phyloP scores from a whole-genome alignment of 2,888 invertebrate species.

The Acleris sparsana region DNA sequence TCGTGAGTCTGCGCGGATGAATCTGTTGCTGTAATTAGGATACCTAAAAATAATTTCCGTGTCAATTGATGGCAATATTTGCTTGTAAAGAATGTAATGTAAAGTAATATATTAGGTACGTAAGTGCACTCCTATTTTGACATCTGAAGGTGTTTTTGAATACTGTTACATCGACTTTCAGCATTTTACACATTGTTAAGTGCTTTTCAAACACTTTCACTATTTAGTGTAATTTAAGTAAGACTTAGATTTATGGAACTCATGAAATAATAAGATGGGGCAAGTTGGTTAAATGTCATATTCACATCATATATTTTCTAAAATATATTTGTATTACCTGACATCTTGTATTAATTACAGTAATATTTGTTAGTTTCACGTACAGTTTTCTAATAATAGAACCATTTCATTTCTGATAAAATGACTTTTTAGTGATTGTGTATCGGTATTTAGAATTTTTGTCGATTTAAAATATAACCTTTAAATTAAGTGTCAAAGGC shows the following conservation, averaged over 20 bases:
- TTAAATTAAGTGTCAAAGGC: conserved; percentile 45
- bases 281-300: conserved; percentile 3
- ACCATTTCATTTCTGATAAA: conserved; percentile 60
- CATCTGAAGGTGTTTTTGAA: too few relatives aligned
- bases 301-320: conserved; percentile 3
- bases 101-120: too few relatives aligned
- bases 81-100: too few relatives aligned
- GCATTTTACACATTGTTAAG: too few relatives aligned
- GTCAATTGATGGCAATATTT: too few relatives aligned
- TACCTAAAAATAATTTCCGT: not conserved
- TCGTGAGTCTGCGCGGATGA: conserved; percentile 60
- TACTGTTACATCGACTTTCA: too few relatives aligned
- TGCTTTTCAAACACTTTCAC: too few relatives aligned
- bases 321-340: conserved; percentile 52
- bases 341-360: conserved; percentile 68
- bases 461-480: conserved; percentile 52
- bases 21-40: conserved; percentile 52
- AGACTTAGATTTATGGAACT: too few relatives aligned
- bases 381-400: conserved; percentile 48
- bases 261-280: not conserved
- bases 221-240: too few relatives aligned
- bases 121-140: too few relatives aligned
- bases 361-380: conserved; percentile 45
- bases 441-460: conserved; percentile 53
- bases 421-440: conserved; percentile 49